These are phyloP conservation scores for Drymonia ruficornis DNA, from an alignment of 2,888 invertebrate genomes.

Conservation along the genomic window DNA sequence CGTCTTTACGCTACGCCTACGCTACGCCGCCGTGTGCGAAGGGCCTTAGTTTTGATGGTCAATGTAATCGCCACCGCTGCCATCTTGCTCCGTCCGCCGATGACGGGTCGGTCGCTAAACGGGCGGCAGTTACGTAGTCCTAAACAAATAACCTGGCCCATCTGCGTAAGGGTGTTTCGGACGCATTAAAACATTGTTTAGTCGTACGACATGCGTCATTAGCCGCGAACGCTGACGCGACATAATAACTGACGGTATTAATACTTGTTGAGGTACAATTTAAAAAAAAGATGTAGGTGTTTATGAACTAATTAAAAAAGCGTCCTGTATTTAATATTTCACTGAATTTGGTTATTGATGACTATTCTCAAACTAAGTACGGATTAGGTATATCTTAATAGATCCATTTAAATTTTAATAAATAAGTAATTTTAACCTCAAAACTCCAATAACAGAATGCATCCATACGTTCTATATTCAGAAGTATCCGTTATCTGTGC, in stretches of 20 bases:
- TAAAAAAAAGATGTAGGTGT: not conserved
- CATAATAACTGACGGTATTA: conserved; percentile 51
- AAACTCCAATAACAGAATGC: conserved; percentile 44
- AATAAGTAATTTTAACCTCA: not conserved
- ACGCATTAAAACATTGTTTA: conserved; percentile 80
- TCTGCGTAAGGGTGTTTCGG: conserved; percentile 74
- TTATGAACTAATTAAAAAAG: too few relatives aligned
- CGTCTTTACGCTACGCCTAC: too few relatives aligned
- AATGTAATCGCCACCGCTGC: conserved; percentile 21
- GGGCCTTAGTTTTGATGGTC: too few relatives aligned
- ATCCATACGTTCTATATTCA: conserved; percentile 59
- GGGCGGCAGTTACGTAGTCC: conserved; percentile 79
- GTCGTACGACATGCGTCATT: conserved; percentile 75
- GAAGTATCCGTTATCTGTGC: conserved; percentile 71
- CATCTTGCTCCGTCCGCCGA: conserved; percentile 19
- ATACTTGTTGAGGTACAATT: conserved; percentile 26
- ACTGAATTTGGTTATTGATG: too few relatives aligned
- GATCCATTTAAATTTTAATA: too few relatives aligned
- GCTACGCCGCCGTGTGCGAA: too few relatives aligned
- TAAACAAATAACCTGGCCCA: conserved; percentile 79
- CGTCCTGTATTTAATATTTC: too few relatives aligned
- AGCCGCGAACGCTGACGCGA: conserved; percentile 65
- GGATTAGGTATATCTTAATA: too few relatives aligned
- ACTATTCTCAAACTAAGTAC: too few relatives aligned
- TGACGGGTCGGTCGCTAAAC: conserved; percentile 71